These are phyloP conservation scores for Enteromius mattozi DNA, from an alignment of 2,797 vertebrate genomes.

Conservation along the genomic window DNA sequence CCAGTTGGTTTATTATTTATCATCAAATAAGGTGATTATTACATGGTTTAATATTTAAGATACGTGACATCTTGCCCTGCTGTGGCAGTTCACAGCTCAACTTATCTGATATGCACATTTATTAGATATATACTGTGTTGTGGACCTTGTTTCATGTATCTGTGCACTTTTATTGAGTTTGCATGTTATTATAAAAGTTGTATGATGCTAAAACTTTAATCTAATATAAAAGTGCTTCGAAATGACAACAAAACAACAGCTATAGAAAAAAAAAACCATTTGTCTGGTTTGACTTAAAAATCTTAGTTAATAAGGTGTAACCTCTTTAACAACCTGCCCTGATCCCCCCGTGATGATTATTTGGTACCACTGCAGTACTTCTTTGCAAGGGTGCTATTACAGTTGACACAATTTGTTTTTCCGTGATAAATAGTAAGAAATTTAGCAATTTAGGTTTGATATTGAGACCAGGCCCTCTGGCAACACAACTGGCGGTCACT, in stretches of 20 bases:
- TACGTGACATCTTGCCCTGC: background rate
- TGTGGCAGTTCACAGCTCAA: background rate
- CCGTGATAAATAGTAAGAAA: background rate
- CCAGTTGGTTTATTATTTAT: background rate
- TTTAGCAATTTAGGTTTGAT: background rate
- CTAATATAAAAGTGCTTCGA: background rate
- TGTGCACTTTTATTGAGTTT: background rate
- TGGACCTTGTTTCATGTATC: too few relatives aligned
- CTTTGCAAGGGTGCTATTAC: background rate
- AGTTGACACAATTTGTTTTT: background rate
- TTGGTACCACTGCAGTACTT: background rate
- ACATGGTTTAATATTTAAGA: background rate
- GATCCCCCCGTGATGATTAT: background rate
- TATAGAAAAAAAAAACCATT: background rate
- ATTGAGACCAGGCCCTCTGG: slow-evolving; percentile 23
- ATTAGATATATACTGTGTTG: background rate
- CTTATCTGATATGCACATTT: background rate
- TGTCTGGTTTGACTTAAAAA: background rate
- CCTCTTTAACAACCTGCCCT: background rate
- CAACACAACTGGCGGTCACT: background rate
- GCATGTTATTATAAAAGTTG: background rate
- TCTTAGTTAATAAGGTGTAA: too few relatives aligned
- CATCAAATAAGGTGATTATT: background rate
- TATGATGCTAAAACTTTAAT: background rate
- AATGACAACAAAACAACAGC: background rate